A percentile compares a stretch with the other conserved stretches of the same genome.
Evolutionary conservation across 2,113 vertebrate species (phyloP).

Genomic region (Myiopsitta monachus): DNA sequence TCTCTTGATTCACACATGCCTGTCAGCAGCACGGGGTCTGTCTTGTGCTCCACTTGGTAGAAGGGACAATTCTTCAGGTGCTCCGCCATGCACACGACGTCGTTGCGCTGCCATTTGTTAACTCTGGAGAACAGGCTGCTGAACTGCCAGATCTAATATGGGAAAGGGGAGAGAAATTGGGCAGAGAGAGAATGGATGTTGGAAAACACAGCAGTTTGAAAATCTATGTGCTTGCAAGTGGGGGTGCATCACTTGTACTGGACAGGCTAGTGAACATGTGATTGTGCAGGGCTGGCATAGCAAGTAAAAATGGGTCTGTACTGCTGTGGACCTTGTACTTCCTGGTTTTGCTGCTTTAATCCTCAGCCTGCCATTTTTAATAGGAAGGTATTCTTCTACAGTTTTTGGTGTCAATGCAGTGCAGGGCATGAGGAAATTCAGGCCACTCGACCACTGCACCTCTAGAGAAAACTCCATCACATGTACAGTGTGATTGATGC

Average conservation of each 20-base stretch:
- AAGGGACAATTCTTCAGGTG: constrained; percentile 88
- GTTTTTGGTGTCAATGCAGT: background rate
- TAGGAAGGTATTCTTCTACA: background rate
- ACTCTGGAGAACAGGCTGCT: constrained; percentile 89
- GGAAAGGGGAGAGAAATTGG: background rate
- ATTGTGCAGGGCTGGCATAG: background rate
- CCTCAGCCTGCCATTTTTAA: background rate
- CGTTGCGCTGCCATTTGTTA: constrained; percentile 79
- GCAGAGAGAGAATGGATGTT: background rate
- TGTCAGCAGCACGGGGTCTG: constrained; percentile 79
- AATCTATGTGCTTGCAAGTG: rapidly evolving
- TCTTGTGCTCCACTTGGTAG: constrained; percentile 78
- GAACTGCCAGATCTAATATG: constrained; percentile 85
- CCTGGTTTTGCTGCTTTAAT: background rate
- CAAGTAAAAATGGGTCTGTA: background rate
- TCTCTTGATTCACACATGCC: constrained; percentile 75
- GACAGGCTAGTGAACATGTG: background rate
- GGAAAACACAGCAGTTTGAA: background rate
- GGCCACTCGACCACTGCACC: background rate
- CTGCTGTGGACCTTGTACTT: rapidly evolving
- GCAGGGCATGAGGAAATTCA: background rate
- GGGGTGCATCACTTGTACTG: background rate
- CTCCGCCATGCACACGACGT: constrained; percentile 80
- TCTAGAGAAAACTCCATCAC: background rate
- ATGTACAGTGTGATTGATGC: background rate